These are phyloP conservation scores for Oikopleura vanhoeffeni DNA, from an alignment of 23 tunicate genomes.

Conservation along the genomic window DNA sequence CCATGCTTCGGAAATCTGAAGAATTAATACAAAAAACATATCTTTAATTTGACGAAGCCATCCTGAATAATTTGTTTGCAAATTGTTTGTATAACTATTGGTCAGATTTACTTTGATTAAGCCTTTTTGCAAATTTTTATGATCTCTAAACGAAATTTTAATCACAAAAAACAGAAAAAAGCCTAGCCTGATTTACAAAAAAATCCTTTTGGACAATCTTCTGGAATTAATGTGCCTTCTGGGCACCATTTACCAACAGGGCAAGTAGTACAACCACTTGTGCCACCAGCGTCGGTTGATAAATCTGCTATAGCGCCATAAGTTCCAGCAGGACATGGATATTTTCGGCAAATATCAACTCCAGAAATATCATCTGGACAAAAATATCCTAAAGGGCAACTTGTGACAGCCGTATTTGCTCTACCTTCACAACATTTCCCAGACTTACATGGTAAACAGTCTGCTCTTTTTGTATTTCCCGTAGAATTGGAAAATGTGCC, in stretches of 20 bases:
- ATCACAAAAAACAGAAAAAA: no score
- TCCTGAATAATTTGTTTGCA: no score
- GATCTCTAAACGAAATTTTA: no score
- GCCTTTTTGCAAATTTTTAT: no score
- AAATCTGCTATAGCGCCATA: neutral
- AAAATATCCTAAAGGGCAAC: constrained; percentile 35
- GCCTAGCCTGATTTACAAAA: no score
- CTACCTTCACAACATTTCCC: constrained; percentile 52
- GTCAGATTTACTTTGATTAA: no score
- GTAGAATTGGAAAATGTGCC: neutral
- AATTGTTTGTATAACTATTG: no score
- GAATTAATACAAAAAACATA: no score
- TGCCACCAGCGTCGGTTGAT: neutral
- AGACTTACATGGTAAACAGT: constrained; percentile 24
- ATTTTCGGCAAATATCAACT: neutral
- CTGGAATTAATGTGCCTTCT: neutral
- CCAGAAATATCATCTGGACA: constrained; percentile 68
- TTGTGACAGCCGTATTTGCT: neutral
- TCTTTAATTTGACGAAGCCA: no score
- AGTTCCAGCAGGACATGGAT: neutral
- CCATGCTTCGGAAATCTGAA: no score
- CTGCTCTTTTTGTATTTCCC: neutral
- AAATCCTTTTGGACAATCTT: neutral
- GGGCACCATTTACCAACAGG: neutral
- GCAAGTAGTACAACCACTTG: neutral